Base-by-base conservation (phyloP, 2,888 invertebrate species). In the Platycnemis pennipes region DNA sequence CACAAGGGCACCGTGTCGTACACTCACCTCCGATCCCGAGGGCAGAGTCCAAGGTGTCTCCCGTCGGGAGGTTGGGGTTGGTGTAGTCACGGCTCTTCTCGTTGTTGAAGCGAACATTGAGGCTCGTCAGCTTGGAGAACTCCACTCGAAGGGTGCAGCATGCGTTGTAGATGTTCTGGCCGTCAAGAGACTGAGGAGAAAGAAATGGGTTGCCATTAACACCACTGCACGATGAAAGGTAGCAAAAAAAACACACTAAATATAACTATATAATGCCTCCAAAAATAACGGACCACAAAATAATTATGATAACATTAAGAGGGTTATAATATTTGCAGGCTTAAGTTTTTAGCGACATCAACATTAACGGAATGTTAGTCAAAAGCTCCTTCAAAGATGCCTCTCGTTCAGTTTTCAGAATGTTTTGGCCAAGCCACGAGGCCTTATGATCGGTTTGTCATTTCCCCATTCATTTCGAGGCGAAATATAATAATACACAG, bases 81-180 rank as follows among this genome's bases (percentile, higher is more conserved):
- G 99, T 99, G 97, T 99, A 99, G 97, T 99, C 99, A 95, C 99
- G 97, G 95, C 99, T 99, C 97, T 99, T 99, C 97, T 99, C 99
- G 97, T 99, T 99, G 97, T 99, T 99, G 97, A 99, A 99, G 97
- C 99, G 99, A 95, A 99, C 99, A 97, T 99, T 99, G 96, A 99
- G 97, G 96, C 99, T 99, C 96, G 99, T 98, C 98, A 99, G 98
- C 97, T 99, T 99, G 96, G 99, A 99, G 97, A 99, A 99, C 97
- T 99, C 99, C 96, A 99, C 99, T 96, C 99, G 98, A 96, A 99
- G 97, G 94, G 99, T 99, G 97, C 99, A 99, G 97, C 99, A 99
- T 95, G 99, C 99, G 97, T 99, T 99, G 98, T 99, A 99, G 96
- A 99, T 99, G 97, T 99, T 99, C 97, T 99, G 99, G 88, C 99